A percentile compares a stretch with the other conserved stretches of the same genome.
Conservation (phyloP, 1,140 invertebrate genomes). For the Diabrotica undecimpunctata region DNA sequence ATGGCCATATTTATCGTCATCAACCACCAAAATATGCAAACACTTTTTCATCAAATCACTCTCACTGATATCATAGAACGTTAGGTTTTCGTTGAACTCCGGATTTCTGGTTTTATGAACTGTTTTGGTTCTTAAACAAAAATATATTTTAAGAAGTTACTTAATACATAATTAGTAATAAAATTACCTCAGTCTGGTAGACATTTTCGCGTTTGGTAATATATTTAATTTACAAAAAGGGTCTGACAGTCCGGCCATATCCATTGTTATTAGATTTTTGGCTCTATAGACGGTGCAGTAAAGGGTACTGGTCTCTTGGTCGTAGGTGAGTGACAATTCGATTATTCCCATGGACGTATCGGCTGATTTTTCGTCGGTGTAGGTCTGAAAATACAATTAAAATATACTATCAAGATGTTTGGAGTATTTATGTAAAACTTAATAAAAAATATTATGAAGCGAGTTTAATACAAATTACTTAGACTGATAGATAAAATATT, state of each 20-base stretch:
- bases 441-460: neutral
- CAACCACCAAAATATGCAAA: conserved; percentile 69
- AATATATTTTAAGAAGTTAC: too few species aligned
- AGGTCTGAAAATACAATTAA: conserved; percentile 29
- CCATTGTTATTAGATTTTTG: conserved; percentile 76
- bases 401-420: neutral
- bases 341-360: conserved; percentile 59
- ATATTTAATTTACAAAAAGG: conserved; percentile 88
- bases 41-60: conserved; percentile 70
- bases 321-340: conserved; percentile 77
- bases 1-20: conserved; percentile 82
- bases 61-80: conserved; percentile 84
- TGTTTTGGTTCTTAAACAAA: conserved; percentile 13
- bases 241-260: conserved; percentile 85
- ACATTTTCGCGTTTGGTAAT: conserved; percentile 64
- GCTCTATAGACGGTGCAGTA: conserved; percentile 76
- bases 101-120: conserved; percentile 80
- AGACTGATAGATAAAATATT: too few species aligned
- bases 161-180: neutral
- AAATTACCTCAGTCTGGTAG: conserved; percentile 59
- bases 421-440: neutral
- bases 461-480: too few species aligned
- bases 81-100: conserved; percentile 89
- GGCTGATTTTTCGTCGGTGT: conserved; percentile 28
- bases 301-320: conserved; percentile 68